These are phyloP conservation scores for Periophthalmus magnuspinnatus DNA, from an alignment of 2,797 vertebrate species.

Conservation along the genomic window DNA sequence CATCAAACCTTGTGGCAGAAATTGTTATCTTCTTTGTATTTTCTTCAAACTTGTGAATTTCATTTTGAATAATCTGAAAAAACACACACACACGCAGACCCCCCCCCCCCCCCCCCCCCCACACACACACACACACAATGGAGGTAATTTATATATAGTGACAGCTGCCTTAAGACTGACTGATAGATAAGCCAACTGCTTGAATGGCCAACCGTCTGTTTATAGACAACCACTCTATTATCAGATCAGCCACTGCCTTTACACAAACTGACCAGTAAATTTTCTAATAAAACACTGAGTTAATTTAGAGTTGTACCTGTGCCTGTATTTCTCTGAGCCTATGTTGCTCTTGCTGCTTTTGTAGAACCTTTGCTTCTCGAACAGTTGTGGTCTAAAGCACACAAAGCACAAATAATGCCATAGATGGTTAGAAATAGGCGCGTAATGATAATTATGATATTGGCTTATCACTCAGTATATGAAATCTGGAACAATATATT, in stretches of 20 bases:
- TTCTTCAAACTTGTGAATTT: slow-evolving; percentile 87
- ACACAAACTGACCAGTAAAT: background rate
- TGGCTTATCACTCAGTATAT: too few relatives aligned
- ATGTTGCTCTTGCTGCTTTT: slow-evolving; percentile 41
- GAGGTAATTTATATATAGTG: too few relatives aligned
- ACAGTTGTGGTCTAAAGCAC: slow-evolving; percentile 68
- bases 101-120: too few relatives aligned
- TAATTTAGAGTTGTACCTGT: slow-evolving; percentile 73
- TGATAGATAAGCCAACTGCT: background rate
- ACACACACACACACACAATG: background rate
- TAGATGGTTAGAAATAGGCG: too few relatives aligned
- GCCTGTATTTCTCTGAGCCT: slow-evolving; percentile 78
- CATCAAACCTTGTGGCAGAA: slow-evolving; percentile 53
- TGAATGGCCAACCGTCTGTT: background rate
- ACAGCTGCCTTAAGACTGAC: background rate
- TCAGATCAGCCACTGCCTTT: background rate
- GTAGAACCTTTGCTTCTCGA: slow-evolving; percentile 78
- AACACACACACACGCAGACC: background rate
- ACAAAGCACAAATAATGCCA: slow-evolving; percentile 13
- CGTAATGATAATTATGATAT: too few relatives aligned
- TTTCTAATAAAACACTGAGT: background rate
- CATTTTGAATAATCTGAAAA: slow-evolving; percentile 78
- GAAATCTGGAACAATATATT: too few relatives aligned
- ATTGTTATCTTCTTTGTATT: slow-evolving; percentile 68
- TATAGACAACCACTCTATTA: background rate